phyloP scores from a whole-genome alignment of 2,797 vertebrate genomes.

The Mormyrus proboscirostris region DNA sequence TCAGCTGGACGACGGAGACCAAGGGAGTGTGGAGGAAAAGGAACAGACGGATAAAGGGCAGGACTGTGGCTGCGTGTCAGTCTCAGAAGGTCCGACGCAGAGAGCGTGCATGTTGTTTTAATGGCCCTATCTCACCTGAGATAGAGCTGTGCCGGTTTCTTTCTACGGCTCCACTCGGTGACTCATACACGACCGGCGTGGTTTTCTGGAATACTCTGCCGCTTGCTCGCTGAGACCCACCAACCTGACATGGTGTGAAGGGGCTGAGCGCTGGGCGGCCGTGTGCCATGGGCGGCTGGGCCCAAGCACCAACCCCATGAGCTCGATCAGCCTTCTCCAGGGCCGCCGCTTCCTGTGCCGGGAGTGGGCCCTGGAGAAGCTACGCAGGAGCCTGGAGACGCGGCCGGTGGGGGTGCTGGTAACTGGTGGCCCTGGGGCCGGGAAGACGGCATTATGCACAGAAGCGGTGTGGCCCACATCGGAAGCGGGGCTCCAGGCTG shows the following conservation, averaged over 20 bases:
- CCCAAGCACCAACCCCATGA: slow-evolving; percentile 50
- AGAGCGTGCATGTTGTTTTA: slow-evolving; percentile 22
- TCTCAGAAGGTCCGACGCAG: slow-evolving; percentile 23
- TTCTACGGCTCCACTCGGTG: slow-evolving; percentile 19
- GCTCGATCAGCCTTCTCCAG: slow-evolving; percentile 52
- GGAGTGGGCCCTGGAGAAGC: slow-evolving; percentile 73
- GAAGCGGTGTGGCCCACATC: slow-evolving; percentile 66
- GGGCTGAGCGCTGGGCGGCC: neutral
- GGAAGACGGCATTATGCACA: slow-evolving; percentile 67
- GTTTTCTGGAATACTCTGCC: neutral
- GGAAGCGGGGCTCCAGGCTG: slow-evolving; percentile 40
- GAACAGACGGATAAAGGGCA: slow-evolving; percentile 30
- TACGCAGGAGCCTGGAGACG: slow-evolving; percentile 58
- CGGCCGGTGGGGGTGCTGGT: slow-evolving; percentile 57
- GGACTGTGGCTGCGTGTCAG: slow-evolving; percentile 32
- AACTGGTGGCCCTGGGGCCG: slow-evolving; percentile 65
- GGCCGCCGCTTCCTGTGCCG: slow-evolving; percentile 69
- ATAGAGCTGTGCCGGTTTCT: neutral
- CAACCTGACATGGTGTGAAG: neutral
- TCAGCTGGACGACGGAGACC: neutral
- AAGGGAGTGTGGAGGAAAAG: slow-evolving; percentile 44
- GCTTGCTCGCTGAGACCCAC: neutral
- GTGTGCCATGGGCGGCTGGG: slow-evolving; percentile 48
- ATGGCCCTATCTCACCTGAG: slow-evolving; percentile 14
- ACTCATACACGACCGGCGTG: neutral